A percentile compares a stretch with the other conserved stretches of the same genome.
These are phyloP conservation scores for Chloroclystis v-ata DNA, from an alignment of 2,888 invertebrate genomes.

Conservation along the genomic window DNA sequence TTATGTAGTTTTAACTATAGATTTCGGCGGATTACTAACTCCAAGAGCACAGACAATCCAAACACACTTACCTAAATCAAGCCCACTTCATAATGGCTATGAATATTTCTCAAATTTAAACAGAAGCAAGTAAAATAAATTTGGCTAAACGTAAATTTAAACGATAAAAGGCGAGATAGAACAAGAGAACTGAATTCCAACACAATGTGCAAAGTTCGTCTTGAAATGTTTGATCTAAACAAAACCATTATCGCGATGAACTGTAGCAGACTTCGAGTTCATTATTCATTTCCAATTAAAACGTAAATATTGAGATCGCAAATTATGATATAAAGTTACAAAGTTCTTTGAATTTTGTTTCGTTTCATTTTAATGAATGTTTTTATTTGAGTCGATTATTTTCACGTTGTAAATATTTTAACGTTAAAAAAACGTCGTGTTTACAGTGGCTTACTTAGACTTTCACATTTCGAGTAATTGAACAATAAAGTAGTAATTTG, in stretches of 20 bases:
- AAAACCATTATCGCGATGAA: slow-evolving; percentile 17
- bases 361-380: slow-evolving; percentile 38
- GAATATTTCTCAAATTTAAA: neutral
- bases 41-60: too few relatives aligned
- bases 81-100: too few relatives aligned
- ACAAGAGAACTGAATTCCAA: neutral
- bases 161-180: too few relatives aligned
- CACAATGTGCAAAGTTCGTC: slow-evolving; percentile 5
- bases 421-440: too few relatives aligned
- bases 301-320: slow-evolving; percentile 28
- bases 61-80: too few relatives aligned
- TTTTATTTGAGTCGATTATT: slow-evolving; percentile 20
- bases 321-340: slow-evolving; percentile 34
- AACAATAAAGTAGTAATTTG: too few relatives aligned
- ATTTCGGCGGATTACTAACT: too few relatives aligned
- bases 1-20: too few relatives aligned
- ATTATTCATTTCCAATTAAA: slow-evolving; percentile 30
- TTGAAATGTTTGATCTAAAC: slow-evolving; percentile 8
- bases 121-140: neutral
- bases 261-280: slow-evolving; percentile 11
- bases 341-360: slow-evolving; percentile 32
- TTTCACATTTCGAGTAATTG: too few relatives aligned
- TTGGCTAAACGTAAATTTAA: neutral
- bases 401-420: slow-evolving; percentile 32
- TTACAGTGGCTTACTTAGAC: too few relatives aligned